These are phyloP conservation scores for Choristoneura fumiferana DNA, from an alignment of 1,140 invertebrate species.

Conservation along the genomic window DNA sequence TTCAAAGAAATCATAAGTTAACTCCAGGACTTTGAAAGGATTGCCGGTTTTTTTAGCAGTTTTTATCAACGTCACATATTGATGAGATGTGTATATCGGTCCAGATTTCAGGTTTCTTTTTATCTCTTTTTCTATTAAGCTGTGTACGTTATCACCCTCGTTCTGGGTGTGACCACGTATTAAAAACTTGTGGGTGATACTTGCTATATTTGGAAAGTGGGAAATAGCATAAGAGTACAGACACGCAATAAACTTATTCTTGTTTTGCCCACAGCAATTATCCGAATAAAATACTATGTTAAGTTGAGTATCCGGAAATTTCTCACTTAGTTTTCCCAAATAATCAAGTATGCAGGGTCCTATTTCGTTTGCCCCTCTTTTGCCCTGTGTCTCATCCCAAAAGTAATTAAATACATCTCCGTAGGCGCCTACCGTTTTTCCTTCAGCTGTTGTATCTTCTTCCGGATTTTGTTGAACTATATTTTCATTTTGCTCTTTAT, in stretches of 20 bases:
- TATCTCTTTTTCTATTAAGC: constrained; percentile 56
- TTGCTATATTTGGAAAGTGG: constrained; percentile 38
- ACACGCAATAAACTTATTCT: constrained; percentile 43
- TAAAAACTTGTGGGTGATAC: constrained; percentile 60
- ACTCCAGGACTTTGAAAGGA: too few relatives aligned
- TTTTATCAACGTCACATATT: too few relatives aligned
- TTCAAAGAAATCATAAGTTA: too few relatives aligned
- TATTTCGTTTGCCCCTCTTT: constrained; percentile 66
- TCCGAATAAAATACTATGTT: constrained; percentile 58
- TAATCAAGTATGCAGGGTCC: constrained; percentile 50
- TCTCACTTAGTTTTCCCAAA: constrained; percentile 32
- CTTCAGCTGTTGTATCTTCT: too few relatives aligned
- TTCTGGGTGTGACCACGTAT: constrained; percentile 61
- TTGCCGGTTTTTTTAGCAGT: too few relatives aligned
- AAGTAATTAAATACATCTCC: constrained; percentile 52
- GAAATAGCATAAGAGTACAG: constrained; percentile 47
- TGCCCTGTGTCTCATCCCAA: constrained; percentile 68
- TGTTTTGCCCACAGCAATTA: too few relatives aligned
- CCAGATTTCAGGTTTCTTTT: too few relatives aligned
- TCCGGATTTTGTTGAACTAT: too few relatives aligned
- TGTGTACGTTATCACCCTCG: constrained; percentile 57
- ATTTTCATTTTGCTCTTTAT: constrained; percentile 39
- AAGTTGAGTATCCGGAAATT: constrained; percentile 27
- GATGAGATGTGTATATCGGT: too few relatives aligned
- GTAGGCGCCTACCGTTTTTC: constrained; percentile 15